phyloP scores from a whole-genome alignment of 2,888 invertebrate genomes.

The Achlya flavicornis region DNA sequence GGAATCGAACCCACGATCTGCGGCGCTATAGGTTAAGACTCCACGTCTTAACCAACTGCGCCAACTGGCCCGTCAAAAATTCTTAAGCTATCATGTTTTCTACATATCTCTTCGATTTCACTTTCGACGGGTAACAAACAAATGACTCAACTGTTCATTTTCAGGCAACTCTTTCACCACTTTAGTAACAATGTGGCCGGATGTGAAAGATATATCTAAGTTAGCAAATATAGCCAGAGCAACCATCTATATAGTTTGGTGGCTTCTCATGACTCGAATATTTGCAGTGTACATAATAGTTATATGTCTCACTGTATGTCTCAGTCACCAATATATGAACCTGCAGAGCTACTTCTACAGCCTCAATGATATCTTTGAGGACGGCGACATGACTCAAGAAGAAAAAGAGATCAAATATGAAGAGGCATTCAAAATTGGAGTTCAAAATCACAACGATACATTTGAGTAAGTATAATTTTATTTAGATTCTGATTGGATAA shows the following conservation, averaged over 20 bases:
- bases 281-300: conserved; percentile 31
- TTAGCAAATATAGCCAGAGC: conserved; percentile 31
- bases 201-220: conserved; percentile 30
- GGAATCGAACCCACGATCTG: too few relatives aligned
- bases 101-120: too few relatives aligned
- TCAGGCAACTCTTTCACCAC: conserved; percentile 37
- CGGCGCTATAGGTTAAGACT: too few relatives aligned
- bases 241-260: conserved; percentile 40
- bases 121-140: too few relatives aligned
- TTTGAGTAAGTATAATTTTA: conserved; percentile 33
- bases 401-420: conserved; percentile 41
- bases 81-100: too few relatives aligned
- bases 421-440: conserved; percentile 39
- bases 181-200: conserved; percentile 48
- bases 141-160: conserved; percentile 18
- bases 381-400: conserved; percentile 19
- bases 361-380: conserved; percentile 37
- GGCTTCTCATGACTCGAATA: conserved; percentile 33
- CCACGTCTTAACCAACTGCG: too few relatives aligned
- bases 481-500: not conserved
- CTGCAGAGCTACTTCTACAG: conserved; percentile 45
- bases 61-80: too few relatives aligned
- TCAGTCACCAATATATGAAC: conserved; percentile 44
- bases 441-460: conserved; percentile 43
- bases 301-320: conserved; percentile 32